Percentiles rank a stretch among this genome's conserved stretches.
phyloP scores from a whole-genome alignment of 2,113 vertebrate species.

The Paramisgurnus dabryanus region DNA sequence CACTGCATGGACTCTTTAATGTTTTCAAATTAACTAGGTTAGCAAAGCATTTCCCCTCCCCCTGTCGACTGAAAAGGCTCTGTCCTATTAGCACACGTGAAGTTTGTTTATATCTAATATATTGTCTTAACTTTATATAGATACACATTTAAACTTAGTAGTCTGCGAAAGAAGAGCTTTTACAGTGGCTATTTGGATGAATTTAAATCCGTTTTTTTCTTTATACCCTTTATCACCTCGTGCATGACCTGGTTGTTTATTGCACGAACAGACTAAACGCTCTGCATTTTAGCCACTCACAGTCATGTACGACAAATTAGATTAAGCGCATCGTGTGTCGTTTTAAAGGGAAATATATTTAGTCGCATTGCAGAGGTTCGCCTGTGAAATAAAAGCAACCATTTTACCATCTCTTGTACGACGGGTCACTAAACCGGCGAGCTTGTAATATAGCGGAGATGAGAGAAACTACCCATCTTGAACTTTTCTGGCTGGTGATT shows the following conservation, averaged over 20 bases:
- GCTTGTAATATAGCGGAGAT: constrained; percentile 37
- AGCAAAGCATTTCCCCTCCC: neutral
- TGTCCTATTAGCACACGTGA: neutral
- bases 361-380: constrained; percentile 80
- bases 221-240: neutral
- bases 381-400: constrained; percentile 71
- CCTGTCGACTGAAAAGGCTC: neutral
- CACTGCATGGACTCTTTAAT: constrained; percentile 50
- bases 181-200: neutral
- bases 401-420: constrained; percentile 65
- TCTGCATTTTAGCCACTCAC: constrained; percentile 6
- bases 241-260: constrained; percentile 6
- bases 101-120: neutral
- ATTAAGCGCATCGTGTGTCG: constrained; percentile 21
- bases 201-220: neutral
- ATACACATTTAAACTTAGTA: no score
- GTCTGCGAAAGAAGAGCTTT: no score
- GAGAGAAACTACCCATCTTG: neutral
- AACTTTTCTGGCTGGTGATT: constrained; percentile 9
- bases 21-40: constrained; percentile 53
- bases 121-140: neutral
- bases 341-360: constrained; percentile 52
- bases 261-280: constrained; percentile 37
- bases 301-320: constrained; percentile 3
- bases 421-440: constrained; percentile 42